phyloP scores from a whole-genome alignment of 2,113 vertebrate genomes.

The Amazona guildingii region DNA sequence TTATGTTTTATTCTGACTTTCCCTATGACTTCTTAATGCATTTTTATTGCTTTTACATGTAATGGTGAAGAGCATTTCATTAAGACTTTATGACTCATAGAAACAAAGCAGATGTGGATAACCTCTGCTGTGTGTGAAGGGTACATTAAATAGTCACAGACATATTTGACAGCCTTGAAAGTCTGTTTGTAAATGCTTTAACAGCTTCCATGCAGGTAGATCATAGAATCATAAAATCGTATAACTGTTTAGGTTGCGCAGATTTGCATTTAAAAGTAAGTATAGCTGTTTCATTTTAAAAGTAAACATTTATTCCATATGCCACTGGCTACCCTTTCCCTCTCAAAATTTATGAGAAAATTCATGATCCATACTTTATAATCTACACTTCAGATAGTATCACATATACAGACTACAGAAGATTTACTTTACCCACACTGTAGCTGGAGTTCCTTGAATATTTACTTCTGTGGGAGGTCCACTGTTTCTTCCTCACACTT shows the following conservation, averaged over 20 bases:
- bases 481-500: neutral
- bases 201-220: neutral
- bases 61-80: neutral
- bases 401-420: neutral
- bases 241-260: neutral
- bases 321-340: neutral
- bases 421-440: neutral
- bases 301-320: neutral
- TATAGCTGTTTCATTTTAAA: neutral
- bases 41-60: slow-evolving; percentile 30
- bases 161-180: slow-evolving; percentile 3
- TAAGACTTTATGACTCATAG: slow-evolving; percentile 26
- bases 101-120: slow-evolving; percentile 43
- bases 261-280: neutral
- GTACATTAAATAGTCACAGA: slow-evolving; percentile 35
- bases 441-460: neutral
- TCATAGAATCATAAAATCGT: neutral
- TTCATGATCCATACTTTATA: neutral
- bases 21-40: slow-evolving; percentile 17
- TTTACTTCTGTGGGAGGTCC: neutral
- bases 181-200: neutral
- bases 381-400: neutral
- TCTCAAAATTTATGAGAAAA: neutral
- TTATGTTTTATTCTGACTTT: neutral
- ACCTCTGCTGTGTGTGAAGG: slow-evolving; percentile 11